Evolutionary conservation across 2,888 invertebrate species (phyloP).

Genomic region (Tetragnatha montana): DNA sequence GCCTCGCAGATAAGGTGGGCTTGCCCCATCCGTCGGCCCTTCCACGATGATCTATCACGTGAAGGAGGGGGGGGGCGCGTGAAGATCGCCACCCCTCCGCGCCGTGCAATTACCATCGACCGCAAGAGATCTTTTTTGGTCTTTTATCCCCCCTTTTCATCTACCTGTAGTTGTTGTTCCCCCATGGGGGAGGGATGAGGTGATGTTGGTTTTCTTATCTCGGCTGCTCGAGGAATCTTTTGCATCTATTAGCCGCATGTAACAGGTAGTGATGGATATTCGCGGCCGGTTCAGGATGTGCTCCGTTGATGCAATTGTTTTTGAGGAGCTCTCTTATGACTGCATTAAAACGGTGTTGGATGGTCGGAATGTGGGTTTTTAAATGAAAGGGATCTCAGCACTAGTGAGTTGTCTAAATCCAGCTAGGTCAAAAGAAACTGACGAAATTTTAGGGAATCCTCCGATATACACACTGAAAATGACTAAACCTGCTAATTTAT

Average conservation of each 20-base stretch:
- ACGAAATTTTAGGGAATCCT: too few relatives aligned
- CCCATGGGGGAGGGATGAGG: constrained; percentile 12
- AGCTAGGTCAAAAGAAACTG: too few relatives aligned
- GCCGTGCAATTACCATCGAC: constrained; percentile 62
- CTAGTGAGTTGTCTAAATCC: too few relatives aligned
- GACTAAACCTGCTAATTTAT: too few relatives aligned
- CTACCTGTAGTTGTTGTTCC: neutral
- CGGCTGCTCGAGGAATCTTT: constrained; percentile 1
- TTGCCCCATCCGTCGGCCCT: constrained; percentile 57
- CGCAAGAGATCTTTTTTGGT: constrained; percentile 58
- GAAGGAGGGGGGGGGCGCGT: constrained; percentile 49
- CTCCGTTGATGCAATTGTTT: neutral
- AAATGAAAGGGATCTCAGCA: too few relatives aligned
- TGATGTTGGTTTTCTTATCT: constrained; percentile 21
- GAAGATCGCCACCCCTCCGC: constrained; percentile 37
- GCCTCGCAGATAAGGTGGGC: constrained; percentile 70
- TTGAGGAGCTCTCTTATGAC: neutral
- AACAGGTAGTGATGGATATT: constrained; percentile 19
- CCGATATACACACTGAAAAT: too few relatives aligned
- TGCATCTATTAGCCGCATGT: constrained; percentile 32
- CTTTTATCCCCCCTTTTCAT: constrained; percentile 25
- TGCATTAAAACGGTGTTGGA: neutral
- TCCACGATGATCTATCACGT: constrained; percentile 67
- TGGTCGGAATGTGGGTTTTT: too few relatives aligned
- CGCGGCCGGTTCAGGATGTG: neutral